Conservation (phyloP, 1,140 invertebrate species). For the Calosoma granatense region DNA sequence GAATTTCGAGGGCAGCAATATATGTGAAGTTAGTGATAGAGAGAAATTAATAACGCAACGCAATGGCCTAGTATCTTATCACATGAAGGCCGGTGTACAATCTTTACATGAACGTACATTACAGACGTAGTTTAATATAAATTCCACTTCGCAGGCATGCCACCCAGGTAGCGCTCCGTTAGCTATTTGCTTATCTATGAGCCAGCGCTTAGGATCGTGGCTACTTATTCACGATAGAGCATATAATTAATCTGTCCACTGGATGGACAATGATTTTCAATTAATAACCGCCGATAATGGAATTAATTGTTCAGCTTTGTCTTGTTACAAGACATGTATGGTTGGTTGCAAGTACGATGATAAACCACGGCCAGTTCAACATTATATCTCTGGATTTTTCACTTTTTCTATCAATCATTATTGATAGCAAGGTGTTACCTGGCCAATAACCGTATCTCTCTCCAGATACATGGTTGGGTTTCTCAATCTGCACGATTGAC, state of each 20-base stretch:
- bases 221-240: neutral
- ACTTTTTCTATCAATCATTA: no score
- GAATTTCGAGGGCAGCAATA: no score
- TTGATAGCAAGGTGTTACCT: no score
- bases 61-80: neutral
- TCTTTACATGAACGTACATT: neutral
- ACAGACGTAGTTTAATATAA: neutral
- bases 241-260: neutral
- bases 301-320: neutral
- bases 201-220: neutral
- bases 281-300: neutral
- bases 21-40: no score
- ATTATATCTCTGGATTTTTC: no score
- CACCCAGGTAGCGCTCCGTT: neutral
- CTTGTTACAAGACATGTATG: neutral
- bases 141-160: neutral
- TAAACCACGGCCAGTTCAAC: no score
- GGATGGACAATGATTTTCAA: neutral
- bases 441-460: no score
- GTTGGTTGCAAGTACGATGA: no score
- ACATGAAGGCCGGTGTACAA: neutral
- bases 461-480: no score
- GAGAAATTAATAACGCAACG: no score
- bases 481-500: no score
- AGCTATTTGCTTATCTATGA: neutral